Base-by-base conservation (phyloP, 2,797 vertebrate genomes). In the Falco peregrinus region DNA sequence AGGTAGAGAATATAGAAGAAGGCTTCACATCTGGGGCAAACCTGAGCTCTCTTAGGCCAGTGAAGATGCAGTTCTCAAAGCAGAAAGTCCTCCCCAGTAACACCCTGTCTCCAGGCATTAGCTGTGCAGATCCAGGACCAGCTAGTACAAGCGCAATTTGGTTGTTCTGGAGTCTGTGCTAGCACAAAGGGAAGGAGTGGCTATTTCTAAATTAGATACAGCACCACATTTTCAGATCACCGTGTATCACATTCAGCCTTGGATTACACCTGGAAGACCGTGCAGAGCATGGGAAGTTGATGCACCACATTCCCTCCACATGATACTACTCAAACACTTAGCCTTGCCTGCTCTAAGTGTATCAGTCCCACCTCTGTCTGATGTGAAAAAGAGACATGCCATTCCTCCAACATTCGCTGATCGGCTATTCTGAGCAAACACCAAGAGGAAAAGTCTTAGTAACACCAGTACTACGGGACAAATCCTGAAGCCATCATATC, bases 221-320 rank as follows among this genome's bases (percentile, higher is more conserved):
- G 20, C 33, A 82, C 16, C n/a, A 19, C 19, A 20, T 17, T 65
- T 89, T 51, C 56, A 51, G 24, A 18, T 31, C 39, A 73, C 22
- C 28, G 5, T 28, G 12, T 41, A 15, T 28, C 51, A 20, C 29
- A 37, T 45, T 61, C 47, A 82, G 26, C 48, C 39, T 54, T 50
- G 48, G 29, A 82, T 60, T 80, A 73, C 45, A 83, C 37, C 43
- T 41, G 39, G 43, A 73, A 33, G 29, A 50, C 48, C 24, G n/a
- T 4, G 20, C 8, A 25, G 51, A 90, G 43, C 51, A 53, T 3
- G 17, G 37, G 47, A 64, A 80, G 24, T 28, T 1, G 6, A 39
- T 3, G n/a, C 4, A 39, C 18, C 39, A 26, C 2, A 0, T 13
- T 70, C 12, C 7, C 41, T 84, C 48, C n/a, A 19, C 0, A 0